Percentiles rank a stretch among this genome's conserved stretches.
Conservation (phyloP, 2,888 invertebrate genomes). For the Pachycephus smyrnensis region DNA sequence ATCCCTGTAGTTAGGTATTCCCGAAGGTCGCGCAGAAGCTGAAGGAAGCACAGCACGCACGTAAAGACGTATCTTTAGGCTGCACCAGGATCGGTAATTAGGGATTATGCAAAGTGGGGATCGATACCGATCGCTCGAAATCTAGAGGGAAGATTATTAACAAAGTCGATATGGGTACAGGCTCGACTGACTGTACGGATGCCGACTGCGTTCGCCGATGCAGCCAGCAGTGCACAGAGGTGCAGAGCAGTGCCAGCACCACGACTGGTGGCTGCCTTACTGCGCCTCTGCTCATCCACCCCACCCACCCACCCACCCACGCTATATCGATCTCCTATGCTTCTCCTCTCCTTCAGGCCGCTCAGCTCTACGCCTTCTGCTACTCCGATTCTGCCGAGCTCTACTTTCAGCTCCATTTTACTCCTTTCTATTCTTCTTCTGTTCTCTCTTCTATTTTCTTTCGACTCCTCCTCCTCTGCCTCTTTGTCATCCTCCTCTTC, state of each 20-base stretch:
- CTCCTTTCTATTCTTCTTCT: neutral
- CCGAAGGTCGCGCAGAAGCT: too few species aligned
- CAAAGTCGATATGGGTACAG: too few species aligned
- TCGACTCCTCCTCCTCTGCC: too few species aligned
- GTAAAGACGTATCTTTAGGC: too few species aligned
- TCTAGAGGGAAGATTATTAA: too few species aligned
- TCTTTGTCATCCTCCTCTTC: too few species aligned
- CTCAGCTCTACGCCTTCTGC: neutral
- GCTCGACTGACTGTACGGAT: neutral
- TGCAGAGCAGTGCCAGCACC: neutral
- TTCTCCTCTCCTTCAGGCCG: constrained; percentile 15
- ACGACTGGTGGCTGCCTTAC: constrained; percentile 45
- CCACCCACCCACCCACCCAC: constrained; percentile 61
- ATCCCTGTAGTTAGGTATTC: too few species aligned
- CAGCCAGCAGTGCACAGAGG: constrained; percentile 43
- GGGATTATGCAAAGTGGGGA: too few species aligned
- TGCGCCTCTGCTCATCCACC: constrained; percentile 55
- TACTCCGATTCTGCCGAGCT: neutral
- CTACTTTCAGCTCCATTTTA: too few species aligned
- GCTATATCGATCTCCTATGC: constrained; percentile 61
- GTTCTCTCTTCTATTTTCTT: neutral
- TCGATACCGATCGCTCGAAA: too few species aligned
- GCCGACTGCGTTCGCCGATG: constrained; percentile 34
- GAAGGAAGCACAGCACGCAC: too few species aligned
- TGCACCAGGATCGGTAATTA: too few species aligned